These are phyloP conservation scores for Apteryx owenii DNA, from an alignment of 2,113 vertebrate species.

Conservation along the genomic window DNA sequence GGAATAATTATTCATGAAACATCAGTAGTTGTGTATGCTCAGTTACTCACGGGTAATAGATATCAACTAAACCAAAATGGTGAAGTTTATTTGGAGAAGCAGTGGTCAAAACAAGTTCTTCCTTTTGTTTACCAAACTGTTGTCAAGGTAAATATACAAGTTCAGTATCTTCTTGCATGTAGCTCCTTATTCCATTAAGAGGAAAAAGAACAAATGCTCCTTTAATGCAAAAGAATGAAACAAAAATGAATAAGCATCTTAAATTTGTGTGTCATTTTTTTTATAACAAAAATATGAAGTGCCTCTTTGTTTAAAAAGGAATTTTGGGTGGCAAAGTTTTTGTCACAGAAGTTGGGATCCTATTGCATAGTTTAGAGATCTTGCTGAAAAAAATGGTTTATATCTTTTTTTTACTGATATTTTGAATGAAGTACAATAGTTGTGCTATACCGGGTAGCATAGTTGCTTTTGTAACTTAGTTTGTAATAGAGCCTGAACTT, in stretches of 20 bases:
- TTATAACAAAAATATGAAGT: neutral
- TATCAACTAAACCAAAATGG: conserved; percentile 90
- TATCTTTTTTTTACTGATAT: neutral
- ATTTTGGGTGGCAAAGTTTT: neutral
- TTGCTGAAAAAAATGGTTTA: neutral
- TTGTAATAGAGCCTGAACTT: neutral
- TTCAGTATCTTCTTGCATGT: neutral
- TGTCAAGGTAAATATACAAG: conserved; percentile 84
- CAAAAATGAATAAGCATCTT: neutral
- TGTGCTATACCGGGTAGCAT: neutral
- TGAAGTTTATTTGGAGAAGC: conserved; percentile 92
- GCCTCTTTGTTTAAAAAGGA: neutral
- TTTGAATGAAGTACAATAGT: neutral
- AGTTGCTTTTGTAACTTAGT: neutral
- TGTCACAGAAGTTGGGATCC: neutral
- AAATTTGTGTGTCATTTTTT: neutral
- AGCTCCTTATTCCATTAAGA: neutral
- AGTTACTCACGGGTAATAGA: conserved; percentile 90
- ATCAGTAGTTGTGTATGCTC: conserved; percentile 85
- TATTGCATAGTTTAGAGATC: neutral
- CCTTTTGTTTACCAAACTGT: conserved; percentile 92
- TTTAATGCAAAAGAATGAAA: neutral
- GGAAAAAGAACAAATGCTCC: neutral
- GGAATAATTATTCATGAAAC: conserved; percentile 93
- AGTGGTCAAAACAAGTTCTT: conserved; percentile 95